Conservation (phyloP, 2,888 invertebrate species). For the Lydus trimaculatus region DNA sequence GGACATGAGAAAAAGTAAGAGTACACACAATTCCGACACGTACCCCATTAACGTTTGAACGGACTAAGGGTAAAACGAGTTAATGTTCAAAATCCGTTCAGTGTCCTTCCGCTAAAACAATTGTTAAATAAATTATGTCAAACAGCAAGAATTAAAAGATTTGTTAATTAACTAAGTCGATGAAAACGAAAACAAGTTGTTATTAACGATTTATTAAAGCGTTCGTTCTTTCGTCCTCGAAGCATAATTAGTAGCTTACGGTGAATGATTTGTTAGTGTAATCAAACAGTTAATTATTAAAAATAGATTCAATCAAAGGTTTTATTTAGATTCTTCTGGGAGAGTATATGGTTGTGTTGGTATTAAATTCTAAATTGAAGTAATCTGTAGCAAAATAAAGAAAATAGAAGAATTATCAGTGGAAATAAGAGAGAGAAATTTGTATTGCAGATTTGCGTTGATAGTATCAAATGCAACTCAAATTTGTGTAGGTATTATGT, state of each 20-base stretch:
- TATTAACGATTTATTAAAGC: slow-evolving; percentile 9
- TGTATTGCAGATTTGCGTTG: slow-evolving; percentile 38
- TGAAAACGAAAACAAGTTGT: slow-evolving; percentile 11
- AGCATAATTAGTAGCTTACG: too few relatives aligned
- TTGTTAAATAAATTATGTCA: slow-evolving; percentile 45
- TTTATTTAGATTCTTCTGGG: background rate
- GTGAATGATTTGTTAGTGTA: slow-evolving; percentile 11
- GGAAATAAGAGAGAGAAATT: slow-evolving; percentile 32
- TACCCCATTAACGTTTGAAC: slow-evolving; percentile 50
- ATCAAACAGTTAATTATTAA: slow-evolving; percentile 1
- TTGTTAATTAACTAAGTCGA: slow-evolving; percentile 32
- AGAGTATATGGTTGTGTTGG: background rate
- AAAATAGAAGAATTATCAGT: slow-evolving; percentile 19
- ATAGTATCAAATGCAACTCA: slow-evolving; percentile 31
- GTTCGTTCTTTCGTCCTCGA: too few relatives aligned
- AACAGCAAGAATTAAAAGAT: slow-evolving; percentile 39
- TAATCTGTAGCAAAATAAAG: slow-evolving; percentile 17
- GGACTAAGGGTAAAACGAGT: slow-evolving; percentile 46
- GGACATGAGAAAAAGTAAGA: slow-evolving; percentile 47
- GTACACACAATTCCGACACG: slow-evolving; percentile 50
- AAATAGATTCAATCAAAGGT: background rate
- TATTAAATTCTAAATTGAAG: slow-evolving; percentile 14
- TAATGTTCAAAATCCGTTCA: slow-evolving; percentile 46
- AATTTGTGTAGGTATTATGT: slow-evolving; percentile 18
- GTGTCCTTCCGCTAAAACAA: slow-evolving; percentile 41